Conservation (phyloP, 2,888 invertebrate species). For the Xestia ashworthii region DNA sequence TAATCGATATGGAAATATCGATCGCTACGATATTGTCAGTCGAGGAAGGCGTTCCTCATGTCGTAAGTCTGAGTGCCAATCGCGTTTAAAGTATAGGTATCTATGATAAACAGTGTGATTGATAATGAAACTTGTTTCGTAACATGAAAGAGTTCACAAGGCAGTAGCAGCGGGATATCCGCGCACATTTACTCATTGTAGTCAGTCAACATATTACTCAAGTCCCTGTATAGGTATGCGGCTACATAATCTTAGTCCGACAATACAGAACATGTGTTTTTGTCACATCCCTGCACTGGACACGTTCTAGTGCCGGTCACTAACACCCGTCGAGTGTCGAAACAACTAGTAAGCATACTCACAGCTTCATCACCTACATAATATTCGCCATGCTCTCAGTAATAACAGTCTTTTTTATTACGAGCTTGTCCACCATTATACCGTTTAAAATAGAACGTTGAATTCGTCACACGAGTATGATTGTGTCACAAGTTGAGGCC, state of each 20-base stretch:
- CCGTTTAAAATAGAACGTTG: slow-evolving; percentile 39
- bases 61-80: background rate
- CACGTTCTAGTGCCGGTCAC: slow-evolving; percentile 26
- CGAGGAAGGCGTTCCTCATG: background rate
- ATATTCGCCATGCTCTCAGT: slow-evolving; percentile 18
- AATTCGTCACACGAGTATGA: slow-evolving; percentile 38
- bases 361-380: slow-evolving; percentile 1
- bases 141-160: background rate
- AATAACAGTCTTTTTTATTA: slow-evolving; percentile 30
- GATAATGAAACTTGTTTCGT: slow-evolving; percentile 4
- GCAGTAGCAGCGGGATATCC: background rate
- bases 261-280: slow-evolving; percentile 38
- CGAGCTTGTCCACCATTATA: background rate
- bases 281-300: slow-evolving; percentile 1
- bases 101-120: background rate
- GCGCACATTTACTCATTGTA: background rate
- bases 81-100: background rate
- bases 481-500: slow-evolving; percentile 14
- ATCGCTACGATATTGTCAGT: background rate
- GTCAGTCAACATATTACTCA: background rate
- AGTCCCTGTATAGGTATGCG: background rate
- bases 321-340: background rate
- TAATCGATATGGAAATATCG: background rate
- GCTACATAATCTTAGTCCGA: slow-evolving; percentile 3
- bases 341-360: background rate